Evolutionary conservation across 2,888 invertebrate species (phyloP).

Genomic region (Sinhomidia bicolor): DNA sequence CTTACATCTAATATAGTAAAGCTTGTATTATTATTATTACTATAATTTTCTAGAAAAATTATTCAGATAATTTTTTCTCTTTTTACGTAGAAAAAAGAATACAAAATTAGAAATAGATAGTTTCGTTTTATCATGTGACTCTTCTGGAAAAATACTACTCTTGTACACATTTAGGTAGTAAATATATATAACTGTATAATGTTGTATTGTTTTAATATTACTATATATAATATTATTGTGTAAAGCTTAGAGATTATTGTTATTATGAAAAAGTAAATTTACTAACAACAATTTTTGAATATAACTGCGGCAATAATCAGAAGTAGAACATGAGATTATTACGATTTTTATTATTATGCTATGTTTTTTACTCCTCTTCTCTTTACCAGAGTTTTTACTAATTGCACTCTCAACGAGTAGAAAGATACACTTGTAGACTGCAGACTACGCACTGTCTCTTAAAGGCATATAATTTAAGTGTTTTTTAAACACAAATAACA

Average conservation of each 20-base stretch:
- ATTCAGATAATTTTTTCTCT: constrained; percentile 32
- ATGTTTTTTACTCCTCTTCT: neutral
- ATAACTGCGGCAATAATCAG: constrained; percentile 23
- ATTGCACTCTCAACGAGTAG: neutral
- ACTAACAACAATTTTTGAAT: constrained; percentile 28
- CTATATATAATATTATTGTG: neutral
- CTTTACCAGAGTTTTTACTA: constrained; percentile 9
- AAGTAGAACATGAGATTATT: constrained; percentile 26
- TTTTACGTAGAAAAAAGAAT: constrained; percentile 69
- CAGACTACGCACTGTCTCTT: neutral
- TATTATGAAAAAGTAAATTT: neutral
- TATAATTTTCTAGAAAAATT: constrained; percentile 36
- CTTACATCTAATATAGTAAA: neutral
- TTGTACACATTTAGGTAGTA: constrained; percentile 45
- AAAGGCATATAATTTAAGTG: neutral
- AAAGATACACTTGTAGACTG: neutral
- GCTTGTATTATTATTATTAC: neutral
- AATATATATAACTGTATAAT: constrained; percentile 12
- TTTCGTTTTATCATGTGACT: constrained; percentile 23
- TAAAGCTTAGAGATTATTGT: neutral
- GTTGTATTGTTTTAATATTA: neutral
- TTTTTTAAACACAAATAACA: neutral
- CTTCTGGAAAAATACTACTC: constrained; percentile 66
- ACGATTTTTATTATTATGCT: constrained; percentile 3
- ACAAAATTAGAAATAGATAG: constrained; percentile 69